Conservation (phyloP, 1,140 invertebrate species). For the Drosophila littoralis region DNA sequence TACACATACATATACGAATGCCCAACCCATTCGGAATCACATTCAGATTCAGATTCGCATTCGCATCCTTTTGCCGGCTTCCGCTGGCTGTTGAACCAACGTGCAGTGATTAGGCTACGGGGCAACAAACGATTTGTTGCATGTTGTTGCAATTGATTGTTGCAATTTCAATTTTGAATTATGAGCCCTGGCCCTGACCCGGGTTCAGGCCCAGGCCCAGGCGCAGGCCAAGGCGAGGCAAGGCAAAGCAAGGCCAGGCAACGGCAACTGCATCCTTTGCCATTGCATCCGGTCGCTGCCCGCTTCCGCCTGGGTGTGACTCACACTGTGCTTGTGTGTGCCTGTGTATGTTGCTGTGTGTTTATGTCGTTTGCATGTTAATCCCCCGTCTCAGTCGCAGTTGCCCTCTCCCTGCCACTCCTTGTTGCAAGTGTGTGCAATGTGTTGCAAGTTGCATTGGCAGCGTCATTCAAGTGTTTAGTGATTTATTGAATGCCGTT, state of each 20-base stretch:
- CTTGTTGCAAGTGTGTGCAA: slow-evolving; percentile 50
- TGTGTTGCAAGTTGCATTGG: slow-evolving; percentile 82
- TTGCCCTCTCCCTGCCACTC: slow-evolving; percentile 1
- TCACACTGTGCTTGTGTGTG: not conserved
- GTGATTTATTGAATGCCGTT: slow-evolving; percentile 84
- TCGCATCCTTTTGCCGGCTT: slow-evolving; percentile 48
- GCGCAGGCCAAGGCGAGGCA: slow-evolving; percentile 10
- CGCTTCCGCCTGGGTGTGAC: slow-evolving; percentile 44
- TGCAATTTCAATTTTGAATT: slow-evolving; percentile 84
- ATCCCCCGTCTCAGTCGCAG: slow-evolving; percentile 31
- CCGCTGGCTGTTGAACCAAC: slow-evolving; percentile 49
- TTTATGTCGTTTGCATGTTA: slow-evolving; percentile 52
- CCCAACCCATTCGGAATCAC: slow-evolving; percentile 1
- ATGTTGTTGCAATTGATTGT: slow-evolving; percentile 84
- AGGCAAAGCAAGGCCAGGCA: slow-evolving; percentile 9
- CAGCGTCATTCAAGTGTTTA: slow-evolving; percentile 83
- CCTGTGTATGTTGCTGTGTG: slow-evolving; percentile 14
- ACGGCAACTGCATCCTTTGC: slow-evolving; percentile 53
- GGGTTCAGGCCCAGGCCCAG: slow-evolving; percentile 1
- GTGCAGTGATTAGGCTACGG: slow-evolving; percentile 74
- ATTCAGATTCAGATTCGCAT: slow-evolving; percentile 31
- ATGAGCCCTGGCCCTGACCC: slow-evolving; percentile 48
- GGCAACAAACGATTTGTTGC: slow-evolving; percentile 79
- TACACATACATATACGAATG: slow-evolving; percentile 9
- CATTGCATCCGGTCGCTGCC: slow-evolving; percentile 55